Evolutionary conservation across 2,888 invertebrate genomes (phyloP).

Genomic region (Ornithoptera priamus): DNA sequence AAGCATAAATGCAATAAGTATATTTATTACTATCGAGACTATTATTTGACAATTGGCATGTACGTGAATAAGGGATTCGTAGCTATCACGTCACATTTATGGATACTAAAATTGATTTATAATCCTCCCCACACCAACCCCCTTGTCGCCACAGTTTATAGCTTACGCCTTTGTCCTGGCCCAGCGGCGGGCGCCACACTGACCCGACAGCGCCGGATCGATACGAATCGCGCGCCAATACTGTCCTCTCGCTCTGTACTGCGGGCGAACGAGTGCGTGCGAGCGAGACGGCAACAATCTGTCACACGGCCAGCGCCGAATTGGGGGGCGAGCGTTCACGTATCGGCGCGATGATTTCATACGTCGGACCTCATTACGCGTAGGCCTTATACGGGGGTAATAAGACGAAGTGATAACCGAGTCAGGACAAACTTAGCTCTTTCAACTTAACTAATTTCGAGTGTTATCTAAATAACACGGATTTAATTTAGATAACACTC

Average conservation of each 20-base stretch:
- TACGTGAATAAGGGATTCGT: too few relatives aligned
- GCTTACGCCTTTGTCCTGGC: neutral
- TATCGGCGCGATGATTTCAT: slow-evolving; percentile 7
- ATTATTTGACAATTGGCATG: too few relatives aligned
- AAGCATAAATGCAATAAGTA: too few relatives aligned
- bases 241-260: slow-evolving; percentile 8
- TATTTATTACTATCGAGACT: too few relatives aligned
- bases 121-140: too few relatives aligned
- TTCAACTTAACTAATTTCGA: too few relatives aligned
- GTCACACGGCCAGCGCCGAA: slow-evolving; percentile 8
- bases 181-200: slow-evolving; percentile 21
- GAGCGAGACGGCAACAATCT: slow-evolving; percentile 6
- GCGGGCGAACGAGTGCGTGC: neutral
- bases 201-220: slow-evolving; percentile 23
- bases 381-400: neutral
- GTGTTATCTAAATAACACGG: too few relatives aligned
- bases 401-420: too few relatives aligned
- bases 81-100: too few relatives aligned
- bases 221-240: slow-evolving; percentile 18
- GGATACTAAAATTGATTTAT: neutral
- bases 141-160: neutral
- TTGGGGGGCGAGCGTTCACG: slow-evolving; percentile 17
- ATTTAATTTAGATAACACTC: too few relatives aligned
- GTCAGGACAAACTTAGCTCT: too few relatives aligned
- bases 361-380: neutral